Conservation (phyloP, 2,888 invertebrate genomes). For the Sepiola atlantica region DNA sequence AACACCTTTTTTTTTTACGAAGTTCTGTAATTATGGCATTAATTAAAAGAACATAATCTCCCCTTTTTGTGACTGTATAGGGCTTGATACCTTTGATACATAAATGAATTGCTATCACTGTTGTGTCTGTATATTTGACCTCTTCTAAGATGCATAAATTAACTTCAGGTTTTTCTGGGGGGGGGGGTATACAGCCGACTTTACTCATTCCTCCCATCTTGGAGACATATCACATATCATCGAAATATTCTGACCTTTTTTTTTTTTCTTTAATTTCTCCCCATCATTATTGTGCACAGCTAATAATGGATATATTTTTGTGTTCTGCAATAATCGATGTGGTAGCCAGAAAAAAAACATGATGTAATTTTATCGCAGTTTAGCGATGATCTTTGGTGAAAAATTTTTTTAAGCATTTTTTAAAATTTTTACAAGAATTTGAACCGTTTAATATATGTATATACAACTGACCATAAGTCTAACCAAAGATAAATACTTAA, state of each 20-base stretch:
- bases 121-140: background rate
- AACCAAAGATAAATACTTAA: too few species aligned
- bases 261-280: background rate
- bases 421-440: background rate
- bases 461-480: background rate
- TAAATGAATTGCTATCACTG: background rate
- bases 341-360: background rate
- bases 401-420: background rate
- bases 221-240: background rate
- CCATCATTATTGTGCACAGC: background rate
- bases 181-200: background rate
- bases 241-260: background rate
- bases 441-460: background rate
- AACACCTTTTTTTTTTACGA: background rate
- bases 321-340: background rate
- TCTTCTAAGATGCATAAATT: background rate
- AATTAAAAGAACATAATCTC: background rate
- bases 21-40: background rate
- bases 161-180: background rate
- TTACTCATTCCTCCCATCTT: background rate
- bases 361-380: background rate
- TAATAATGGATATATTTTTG: constrained; percentile 2
- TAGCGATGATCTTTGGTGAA: background rate
- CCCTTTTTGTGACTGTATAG: background rate
- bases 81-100: background rate